Evolutionary conservation across 2,797 vertebrate genomes (phyloP).

Genomic region (Molossus alvarezi): DNA sequence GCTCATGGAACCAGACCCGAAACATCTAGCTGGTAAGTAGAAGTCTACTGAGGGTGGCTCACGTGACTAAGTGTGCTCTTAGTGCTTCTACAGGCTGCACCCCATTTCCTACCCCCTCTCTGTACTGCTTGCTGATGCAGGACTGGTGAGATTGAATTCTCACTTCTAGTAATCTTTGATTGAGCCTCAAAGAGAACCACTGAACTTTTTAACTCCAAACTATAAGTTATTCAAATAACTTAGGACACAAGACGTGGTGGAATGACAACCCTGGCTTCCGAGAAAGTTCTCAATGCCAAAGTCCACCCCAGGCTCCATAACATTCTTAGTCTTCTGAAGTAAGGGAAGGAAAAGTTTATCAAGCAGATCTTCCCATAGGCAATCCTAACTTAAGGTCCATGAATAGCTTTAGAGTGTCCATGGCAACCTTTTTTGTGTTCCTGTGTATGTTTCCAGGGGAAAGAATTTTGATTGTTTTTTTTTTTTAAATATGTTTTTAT

Average conservation of each 20-base stretch:
- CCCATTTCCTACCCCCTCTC: fast-evolving
- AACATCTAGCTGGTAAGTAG: conserved; percentile 96
- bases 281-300: neutral
- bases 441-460: neutral
- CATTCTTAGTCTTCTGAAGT: neutral
- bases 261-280: neutral
- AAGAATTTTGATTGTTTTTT: neutral
- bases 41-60: neutral
- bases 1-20: conserved; percentile 95
- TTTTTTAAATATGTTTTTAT: too few relatives aligned
- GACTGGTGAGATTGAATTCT: neutral
- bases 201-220: neutral
- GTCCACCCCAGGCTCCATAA: neutral
- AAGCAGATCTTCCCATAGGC: too few relatives aligned
- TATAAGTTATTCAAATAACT: neutral
- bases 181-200: neutral
- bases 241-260: neutral
- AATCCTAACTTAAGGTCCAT: neutral
- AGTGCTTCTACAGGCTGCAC: neutral
- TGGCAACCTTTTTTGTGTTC: neutral
- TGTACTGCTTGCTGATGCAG: fast-evolving
- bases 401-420: neutral
- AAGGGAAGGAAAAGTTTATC: neutral
- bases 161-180: neutral
- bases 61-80: fast-evolving